Percentiles rank a stretch among this genome's conserved stretches.
Conservation (phyloP, 2,797 vertebrate species). For the Leptatherina wallacei region DNA sequence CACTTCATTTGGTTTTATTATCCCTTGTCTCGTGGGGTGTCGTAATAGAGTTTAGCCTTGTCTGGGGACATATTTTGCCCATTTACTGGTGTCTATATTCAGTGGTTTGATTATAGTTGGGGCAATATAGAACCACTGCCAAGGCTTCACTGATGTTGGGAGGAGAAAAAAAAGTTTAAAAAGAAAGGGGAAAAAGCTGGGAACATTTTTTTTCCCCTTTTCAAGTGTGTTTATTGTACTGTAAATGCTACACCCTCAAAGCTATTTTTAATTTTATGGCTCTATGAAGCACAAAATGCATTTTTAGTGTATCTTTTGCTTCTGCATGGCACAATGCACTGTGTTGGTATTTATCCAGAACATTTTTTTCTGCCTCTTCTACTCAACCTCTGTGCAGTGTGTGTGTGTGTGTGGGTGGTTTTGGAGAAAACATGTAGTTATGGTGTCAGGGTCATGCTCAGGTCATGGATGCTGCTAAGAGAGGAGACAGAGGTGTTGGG, state of each 20-base stretch:
- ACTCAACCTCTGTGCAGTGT: slow-evolving; percentile 17
- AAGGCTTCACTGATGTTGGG: slow-evolving; percentile 60
- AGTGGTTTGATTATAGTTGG: slow-evolving; percentile 63
- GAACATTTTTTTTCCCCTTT: slow-evolving; percentile 33
- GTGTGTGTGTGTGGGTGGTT: slow-evolving; percentile 43
- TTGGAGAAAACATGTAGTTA: slow-evolving; percentile 40
- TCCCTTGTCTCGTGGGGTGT: slow-evolving; percentile 63
- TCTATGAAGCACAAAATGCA: slow-evolving; percentile 16
- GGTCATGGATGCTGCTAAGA: slow-evolving; percentile 60
- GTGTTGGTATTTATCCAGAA: neutral
- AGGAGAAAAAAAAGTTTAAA: slow-evolving; percentile 35
- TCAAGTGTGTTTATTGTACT: slow-evolving; percentile 42
- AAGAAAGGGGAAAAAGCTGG: slow-evolving; percentile 28
- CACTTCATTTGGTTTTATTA: slow-evolving; percentile 77
- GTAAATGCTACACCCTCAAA: slow-evolving; percentile 51
- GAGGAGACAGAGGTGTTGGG: slow-evolving; percentile 68
- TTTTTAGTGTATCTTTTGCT: slow-evolving; percentile 19
- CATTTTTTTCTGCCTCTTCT: slow-evolving; percentile 18
- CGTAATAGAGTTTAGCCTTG: slow-evolving; percentile 62
- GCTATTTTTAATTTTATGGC: slow-evolving; percentile 43
- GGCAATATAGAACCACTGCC: slow-evolving; percentile 54
- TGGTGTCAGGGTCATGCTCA: slow-evolving; percentile 51
- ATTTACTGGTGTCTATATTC: slow-evolving; percentile 67
- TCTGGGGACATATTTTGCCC: slow-evolving; percentile 60
- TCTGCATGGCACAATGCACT: slow-evolving; percentile 2